Evolutionary conservation across 1,140 invertebrate species (phyloP), one percentile per base, ranked within the genome.

Genomic region (Drosophila leontia): DNA sequence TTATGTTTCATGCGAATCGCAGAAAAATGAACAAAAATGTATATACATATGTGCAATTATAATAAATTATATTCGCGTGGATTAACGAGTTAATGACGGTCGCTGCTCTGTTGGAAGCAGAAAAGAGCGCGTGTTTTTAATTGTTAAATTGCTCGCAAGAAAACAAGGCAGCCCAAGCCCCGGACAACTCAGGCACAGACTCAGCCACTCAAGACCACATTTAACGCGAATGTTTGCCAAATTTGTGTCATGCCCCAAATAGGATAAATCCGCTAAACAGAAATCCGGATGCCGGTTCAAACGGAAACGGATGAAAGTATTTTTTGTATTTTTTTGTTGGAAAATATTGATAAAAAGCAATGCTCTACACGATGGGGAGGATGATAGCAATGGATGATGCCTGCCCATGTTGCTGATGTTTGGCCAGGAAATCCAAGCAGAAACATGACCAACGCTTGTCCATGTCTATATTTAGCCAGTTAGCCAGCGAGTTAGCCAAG

Each of bases 161-260:
- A 88, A 88, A 90, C 62, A 79, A 78, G 42, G 39, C 34, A 69
- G 62, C 11, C 58, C 64, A 35, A 68, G 42, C 29, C 5, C 59
- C 59, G 51, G 53, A 47, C 56, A 51, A 39, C 41, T 44, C 44
- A 77, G 56, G 41, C 48, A n/a, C 23, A 70, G 44, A 37, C 56
- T 9, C 51, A 37, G 51, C 19, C 74, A 55, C 37, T 69, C 55
- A 51, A 53, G 44, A 68, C 59, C 53, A 42, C 53, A 55, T 34
- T 47, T 76, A 56, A 61, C 47, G 77, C 42, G 42, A 75, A 56
- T 56, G 70, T 50, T 88, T 88, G 79, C 85, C 85, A 88, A 88
- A 88, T 90, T 90, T 88, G 86, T 88, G 85, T 88, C 84, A 90
- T 88, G 84, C 86, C 86, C 85, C 85, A 88, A 90, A 88, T 88